Evolutionary conservation across 2,797 vertebrate genomes (phyloP).

Genomic region (Chelidonichthys spinosus): DNA sequence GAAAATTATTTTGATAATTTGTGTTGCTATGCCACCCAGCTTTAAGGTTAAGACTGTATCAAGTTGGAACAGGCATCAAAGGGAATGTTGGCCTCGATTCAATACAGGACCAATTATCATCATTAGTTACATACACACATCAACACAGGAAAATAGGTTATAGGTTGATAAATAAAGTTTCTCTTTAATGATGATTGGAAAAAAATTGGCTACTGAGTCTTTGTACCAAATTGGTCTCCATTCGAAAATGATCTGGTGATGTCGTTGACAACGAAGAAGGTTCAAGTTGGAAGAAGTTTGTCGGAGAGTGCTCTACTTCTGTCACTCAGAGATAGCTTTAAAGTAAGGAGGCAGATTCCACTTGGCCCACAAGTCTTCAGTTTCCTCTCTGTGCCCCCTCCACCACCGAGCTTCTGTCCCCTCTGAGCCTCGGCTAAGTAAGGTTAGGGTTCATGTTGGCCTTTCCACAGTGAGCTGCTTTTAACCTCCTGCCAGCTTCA

Average conservation of each 20-base stretch:
- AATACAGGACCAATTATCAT: not conserved
- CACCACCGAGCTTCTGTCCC: constrained; percentile 60
- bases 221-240: constrained; percentile 32
- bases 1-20: not conserved
- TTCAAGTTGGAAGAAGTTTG: constrained; percentile 25
- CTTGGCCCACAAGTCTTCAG: constrained; percentile 50
- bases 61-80: not conserved
- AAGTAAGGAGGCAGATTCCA: constrained; percentile 56
- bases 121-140: not conserved
- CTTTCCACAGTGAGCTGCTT: constrained; percentile 81
- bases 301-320: constrained; percentile 41
- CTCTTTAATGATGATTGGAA: constrained; percentile 5
- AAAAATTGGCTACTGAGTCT: constrained; percentile 29
- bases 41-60: not conserved
- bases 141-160: not conserved
- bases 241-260: constrained; percentile 8
- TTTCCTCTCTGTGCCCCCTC: constrained; percentile 44
- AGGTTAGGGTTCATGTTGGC: constrained; percentile 76
- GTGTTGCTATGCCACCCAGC: not conserved
- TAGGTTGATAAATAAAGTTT: not conserved
- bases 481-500: constrained; percentile 82
- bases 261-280: constrained; percentile 42
- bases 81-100: no score
- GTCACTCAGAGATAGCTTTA: constrained; percentile 56
- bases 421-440: constrained; percentile 64